Conservation (phyloP, 2,113 vertebrate genomes). For the Chinchilla lanigera region DNA sequence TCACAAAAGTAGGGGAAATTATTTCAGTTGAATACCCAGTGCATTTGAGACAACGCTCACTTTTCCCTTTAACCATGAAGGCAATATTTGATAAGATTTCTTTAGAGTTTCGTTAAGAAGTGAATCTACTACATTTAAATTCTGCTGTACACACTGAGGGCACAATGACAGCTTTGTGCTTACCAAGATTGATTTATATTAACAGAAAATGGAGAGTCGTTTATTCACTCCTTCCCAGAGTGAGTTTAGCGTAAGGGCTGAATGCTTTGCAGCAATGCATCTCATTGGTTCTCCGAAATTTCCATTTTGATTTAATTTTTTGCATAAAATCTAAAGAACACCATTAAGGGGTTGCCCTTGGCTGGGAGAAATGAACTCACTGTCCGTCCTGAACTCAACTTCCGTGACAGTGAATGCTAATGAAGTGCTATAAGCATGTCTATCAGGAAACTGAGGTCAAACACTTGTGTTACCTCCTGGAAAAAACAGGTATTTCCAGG, state of each 20-base stretch:
- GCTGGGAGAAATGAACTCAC: constrained; percentile 65
- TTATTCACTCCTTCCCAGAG: constrained; percentile 71
- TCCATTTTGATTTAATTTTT: constrained; percentile 77
- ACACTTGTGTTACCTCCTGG: background rate
- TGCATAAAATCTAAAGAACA: constrained; percentile 64
- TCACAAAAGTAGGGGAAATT: background rate
- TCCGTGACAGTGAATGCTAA: background rate
- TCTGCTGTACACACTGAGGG: background rate
- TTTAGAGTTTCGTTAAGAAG: constrained; percentile 32
- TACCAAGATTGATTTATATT: background rate
- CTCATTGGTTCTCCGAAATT: constrained; percentile 63
- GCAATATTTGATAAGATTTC: background rate
- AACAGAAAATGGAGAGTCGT: constrained; percentile 58
- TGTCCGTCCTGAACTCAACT: background rate
- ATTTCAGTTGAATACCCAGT: background rate
- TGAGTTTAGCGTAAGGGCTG: constrained; percentile 55
- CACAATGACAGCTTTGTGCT: background rate
- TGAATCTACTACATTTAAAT: background rate
- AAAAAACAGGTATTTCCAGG: background rate
- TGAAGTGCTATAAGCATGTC: constrained; percentile 13
- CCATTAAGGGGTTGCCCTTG: background rate
- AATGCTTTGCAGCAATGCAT: background rate
- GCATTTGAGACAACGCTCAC: background rate
- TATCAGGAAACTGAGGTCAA: constrained; percentile 22
- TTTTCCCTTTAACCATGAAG: background rate